A percentile compares a stretch with the other conserved stretches of the same genome.
Conservation (phyloP, 2,888 invertebrate species). For the Drosophila neotestacea region DNA sequence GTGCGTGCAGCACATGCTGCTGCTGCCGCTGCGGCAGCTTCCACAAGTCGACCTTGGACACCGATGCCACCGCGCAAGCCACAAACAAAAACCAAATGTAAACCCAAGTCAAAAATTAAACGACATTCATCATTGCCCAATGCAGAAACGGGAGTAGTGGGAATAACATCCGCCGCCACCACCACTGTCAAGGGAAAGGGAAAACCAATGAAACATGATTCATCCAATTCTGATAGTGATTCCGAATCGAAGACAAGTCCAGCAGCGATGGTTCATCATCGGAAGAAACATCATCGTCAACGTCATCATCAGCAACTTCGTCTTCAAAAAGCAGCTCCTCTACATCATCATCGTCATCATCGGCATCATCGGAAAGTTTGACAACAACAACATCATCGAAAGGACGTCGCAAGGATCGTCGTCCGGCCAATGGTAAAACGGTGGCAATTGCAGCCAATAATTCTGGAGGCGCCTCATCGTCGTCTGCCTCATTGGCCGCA, state of each 20-base stretch:
- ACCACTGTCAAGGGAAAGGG: neutral
- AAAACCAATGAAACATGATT: conserved; percentile 25
- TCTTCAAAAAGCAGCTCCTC: neutral
- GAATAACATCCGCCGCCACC: neutral
- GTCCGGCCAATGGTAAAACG: conserved; percentile 59
- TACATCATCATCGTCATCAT: neutral
- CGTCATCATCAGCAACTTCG: conserved; percentile 27
- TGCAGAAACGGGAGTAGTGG: neutral
- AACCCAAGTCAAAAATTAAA: conserved; percentile 6
- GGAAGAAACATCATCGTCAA: conserved; percentile 30
- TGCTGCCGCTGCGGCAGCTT: conserved; percentile 54
- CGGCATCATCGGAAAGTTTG: neutral
- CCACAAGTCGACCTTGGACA: conserved; percentile 65
- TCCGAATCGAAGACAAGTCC: conserved; percentile 38
- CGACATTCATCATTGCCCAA: conserved; percentile 21
- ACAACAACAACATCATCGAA: conserved; percentile 1
- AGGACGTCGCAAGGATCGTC: conserved; percentile 9
- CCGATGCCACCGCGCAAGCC: conserved; percentile 73
- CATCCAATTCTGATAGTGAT: conserved; percentile 45
- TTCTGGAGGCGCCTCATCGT: conserved; percentile 16
- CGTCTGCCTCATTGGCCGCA: conserved; percentile 53
- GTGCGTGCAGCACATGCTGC: conserved; percentile 58
- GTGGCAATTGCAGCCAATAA: neutral
- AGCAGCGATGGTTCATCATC: conserved; percentile 1
- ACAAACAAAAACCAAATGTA: conserved; percentile 16